Evolutionary conservation across 2,888 invertebrate genomes (phyloP), one percentile per base, ranked within the genome.

Genomic region (Therioaphis trifolii): DNA sequence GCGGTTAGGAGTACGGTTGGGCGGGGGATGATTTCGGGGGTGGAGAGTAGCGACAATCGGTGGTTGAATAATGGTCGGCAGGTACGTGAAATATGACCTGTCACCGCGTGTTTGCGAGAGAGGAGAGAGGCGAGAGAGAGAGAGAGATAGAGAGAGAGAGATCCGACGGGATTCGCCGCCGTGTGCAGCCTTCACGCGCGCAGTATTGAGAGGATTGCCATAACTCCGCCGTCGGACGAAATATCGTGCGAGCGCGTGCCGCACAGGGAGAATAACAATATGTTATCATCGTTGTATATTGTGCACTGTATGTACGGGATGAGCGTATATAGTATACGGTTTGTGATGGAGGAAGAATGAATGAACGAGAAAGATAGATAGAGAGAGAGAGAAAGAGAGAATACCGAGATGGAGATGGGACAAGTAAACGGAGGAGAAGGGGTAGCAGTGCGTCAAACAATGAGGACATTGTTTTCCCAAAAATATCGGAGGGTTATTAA

Each of bases 61-160:
- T 29, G 79, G 69, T 79, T 69, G 79, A 79, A 71, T 79, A 79
- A 79, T 71, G 79, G 55, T 43, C 58, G 14, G 29, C 29, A 58
- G 58, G 71, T 79, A 79, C 69, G 58, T 58, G 79, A 79, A 79
- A 71, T 79, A 79, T 79, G 69, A 71, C 69, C 79, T 71, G 79
- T 79, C 79, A 43, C 69, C 69, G 29, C 18, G 11, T 2, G n/a
- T n/a, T n/a, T n/a, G n/a, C n/a, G n/a, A n/a, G n/a, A n/a, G n/a
- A n/a, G n/a, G n/a, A n/a, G n/a, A n/a, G n/a, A n/a, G n/a, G n/a
- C n/a, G n/a, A n/a, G n/a, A n/a, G n/a, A n/a, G n/a, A n/a, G n/a
- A n/a, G n/a, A n/a, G n/a, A n/a, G n/a, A n/a, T n/a, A n/a, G n/a
- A n/a, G n/a, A n/a, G n/a, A n/a, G n/a, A n/a, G 46, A 66, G 29